Evolutionary conservation across 2,113 vertebrate genomes (phyloP), one percentile per base, ranked within the genome.

Genomic region (Caranx ignobilis): DNA sequence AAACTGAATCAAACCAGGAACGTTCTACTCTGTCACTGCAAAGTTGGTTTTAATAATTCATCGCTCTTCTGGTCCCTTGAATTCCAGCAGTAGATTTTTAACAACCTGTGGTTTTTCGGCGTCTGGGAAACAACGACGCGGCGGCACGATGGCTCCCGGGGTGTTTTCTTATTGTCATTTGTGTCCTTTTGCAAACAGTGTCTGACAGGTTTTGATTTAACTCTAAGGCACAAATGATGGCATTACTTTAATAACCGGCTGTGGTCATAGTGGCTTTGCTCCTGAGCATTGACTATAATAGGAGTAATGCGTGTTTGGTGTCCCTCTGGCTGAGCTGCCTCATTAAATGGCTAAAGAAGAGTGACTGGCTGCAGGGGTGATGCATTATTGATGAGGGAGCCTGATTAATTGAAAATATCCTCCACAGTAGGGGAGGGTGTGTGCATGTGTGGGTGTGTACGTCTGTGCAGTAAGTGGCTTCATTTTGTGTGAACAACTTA

Each of bases 401-500:
- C 79, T 95, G 94, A 95, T 94, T 94, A 94, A 94, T 95, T 93
- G 93, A 93, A 93, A 91, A 89, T 91, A 89, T 93, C 90, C 88
- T 88, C 80, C 43, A 48, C 82, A 82, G 82, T 75, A 77, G 74
- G 79, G 75, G 77, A 75, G 79, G 50, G 55, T 62, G 45, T 59
- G 26, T 37, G n/a, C 4, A 8, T 41, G 41, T 18, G 21, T 35
- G 34, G 9, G 47, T 48, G 70, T 74, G 15, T 31, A 3, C 57
- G 43, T 59, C 75, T 61, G 72, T 54, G 59, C 56, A 69, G 59
- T 83, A 77, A 86, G 87, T 89, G 82, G 82, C 82, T 91, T 77
- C 60, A 79, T 85, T 86, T 84, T 65, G 71, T 70, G 77, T 18
- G 82, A 83, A 79, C 83, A 82, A 69, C 75, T 88, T 87, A 85